phyloP scores from a whole-genome alignment of 2,797 vertebrate species.

The Cynopterus sphinx region DNA sequence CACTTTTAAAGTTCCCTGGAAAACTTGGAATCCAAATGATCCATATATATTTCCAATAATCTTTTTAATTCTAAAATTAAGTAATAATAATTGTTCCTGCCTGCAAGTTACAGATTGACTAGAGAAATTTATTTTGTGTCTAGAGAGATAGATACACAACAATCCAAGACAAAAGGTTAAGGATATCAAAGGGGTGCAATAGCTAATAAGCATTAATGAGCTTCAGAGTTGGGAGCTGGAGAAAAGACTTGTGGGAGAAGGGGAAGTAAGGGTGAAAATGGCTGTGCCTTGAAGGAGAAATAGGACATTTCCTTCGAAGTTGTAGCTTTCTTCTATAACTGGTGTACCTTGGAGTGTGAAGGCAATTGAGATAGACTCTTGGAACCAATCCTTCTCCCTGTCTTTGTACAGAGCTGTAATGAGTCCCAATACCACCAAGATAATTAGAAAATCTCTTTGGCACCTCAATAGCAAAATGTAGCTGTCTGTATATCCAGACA shows the following conservation, averaged over 20 bases:
- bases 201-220: not conserved
- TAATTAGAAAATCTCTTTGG: constrained; percentile 28
- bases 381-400: not conserved
- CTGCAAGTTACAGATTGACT: not conserved
- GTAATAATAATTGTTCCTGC: not conserved
- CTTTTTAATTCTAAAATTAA: constrained; percentile 16
- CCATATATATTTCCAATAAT: not conserved
- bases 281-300: not conserved
- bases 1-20: not conserved
- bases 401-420: not conserved
- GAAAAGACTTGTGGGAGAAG: not conserved
- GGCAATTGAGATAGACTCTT: not conserved
- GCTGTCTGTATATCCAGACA: not conserved
- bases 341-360: not conserved
- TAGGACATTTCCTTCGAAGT: not conserved
- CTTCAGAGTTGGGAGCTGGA: not conserved
- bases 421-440: constrained; percentile 19
- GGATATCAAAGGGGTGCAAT: not conserved
- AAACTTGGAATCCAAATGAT: not conserved
- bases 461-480: constrained; percentile 9
- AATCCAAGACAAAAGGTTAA: not conserved
- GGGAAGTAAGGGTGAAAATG: not conserved
- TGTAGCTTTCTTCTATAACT: not conserved
- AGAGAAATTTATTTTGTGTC: not conserved
- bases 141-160: not conserved